Evolutionary conservation across 2,113 vertebrate genomes (phyloP).

Genomic region (Brienomyrus brachyistius): DNA sequence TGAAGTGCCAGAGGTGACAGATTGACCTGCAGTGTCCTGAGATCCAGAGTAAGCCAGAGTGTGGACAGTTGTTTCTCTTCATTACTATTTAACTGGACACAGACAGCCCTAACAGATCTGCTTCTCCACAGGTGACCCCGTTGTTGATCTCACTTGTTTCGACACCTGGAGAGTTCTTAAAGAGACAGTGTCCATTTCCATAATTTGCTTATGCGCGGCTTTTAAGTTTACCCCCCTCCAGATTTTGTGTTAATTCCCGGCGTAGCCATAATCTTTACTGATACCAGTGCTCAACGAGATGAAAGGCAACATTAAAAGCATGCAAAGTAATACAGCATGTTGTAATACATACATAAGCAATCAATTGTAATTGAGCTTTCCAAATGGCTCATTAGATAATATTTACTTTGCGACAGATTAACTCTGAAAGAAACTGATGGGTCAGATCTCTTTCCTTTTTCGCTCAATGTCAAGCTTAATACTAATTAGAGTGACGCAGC

Average conservation of each 20-base stretch:
- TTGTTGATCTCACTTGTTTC: constrained; percentile 25
- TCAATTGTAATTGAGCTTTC: constrained; percentile 32
- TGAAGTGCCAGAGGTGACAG: too few species aligned
- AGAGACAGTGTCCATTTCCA: constrained; percentile 21
- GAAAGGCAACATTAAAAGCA: constrained; percentile 30
- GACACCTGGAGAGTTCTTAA: constrained; percentile 31
- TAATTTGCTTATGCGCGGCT: constrained; percentile 6
- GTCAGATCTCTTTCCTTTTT: constrained; percentile 20
- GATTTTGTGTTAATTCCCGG: constrained; percentile 18
- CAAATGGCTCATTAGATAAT: constrained; percentile 35
- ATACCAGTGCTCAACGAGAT: constrained; percentile 22
- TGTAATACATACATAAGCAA: constrained; percentile 19
- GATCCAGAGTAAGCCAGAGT: constrained; percentile 6
- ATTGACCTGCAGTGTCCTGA: neutral
- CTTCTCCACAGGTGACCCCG: neutral
- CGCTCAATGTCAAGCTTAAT: constrained; percentile 22
- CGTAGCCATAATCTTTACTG: neutral
- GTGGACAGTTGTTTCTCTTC: neutral
- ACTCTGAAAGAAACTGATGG: constrained; percentile 19
- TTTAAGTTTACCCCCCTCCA: neutral
- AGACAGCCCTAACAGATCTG: neutral
- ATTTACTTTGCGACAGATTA: constrained; percentile 37
- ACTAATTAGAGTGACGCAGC: constrained; percentile 26
- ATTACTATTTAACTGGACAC: constrained; percentile 34
- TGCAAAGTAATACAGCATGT: constrained; percentile 19